Evolutionary conservation across 2,888 invertebrate species (phyloP), one percentile per base, ranked within the genome.

Genomic region (Anodontia alba): DNA sequence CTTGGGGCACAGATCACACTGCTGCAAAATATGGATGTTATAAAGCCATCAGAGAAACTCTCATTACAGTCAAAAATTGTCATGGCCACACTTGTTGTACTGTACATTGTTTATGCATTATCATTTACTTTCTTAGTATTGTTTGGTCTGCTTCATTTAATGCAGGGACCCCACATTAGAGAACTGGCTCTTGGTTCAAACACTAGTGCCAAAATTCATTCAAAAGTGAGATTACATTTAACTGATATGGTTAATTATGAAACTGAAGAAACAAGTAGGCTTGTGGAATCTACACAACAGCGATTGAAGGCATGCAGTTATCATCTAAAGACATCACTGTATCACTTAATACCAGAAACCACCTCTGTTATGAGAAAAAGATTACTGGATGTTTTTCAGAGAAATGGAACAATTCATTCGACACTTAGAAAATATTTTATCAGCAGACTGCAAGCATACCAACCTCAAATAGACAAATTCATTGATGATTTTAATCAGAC

Each of bases 111-210:
- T 0, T 93, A 93, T 81, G 91, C 89, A 26, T 38, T 92, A 1
- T 72, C 92, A 36, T 92, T 93, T 79, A 90, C 93, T 26, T 92
- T 93, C 75, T 90, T 90, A 23, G 83, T 90, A 49, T 86, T 91
- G 23, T 90, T 92, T 70, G 90, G 89, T 8, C 57, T 93, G 20
- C 84, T 94, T 20, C 92, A 91, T 76, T 62, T 91, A 38, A 82
- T 90, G 8, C 90, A 91, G 62, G 84, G 85, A 20, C 83, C 90
- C 5, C 80, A 85, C 20, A 76, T 91, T 69, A 74, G 83, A 20
- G 86, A 90, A 62, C 76, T 91, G 23, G 84, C 88, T 1, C 81
- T 88, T 20, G 84, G 88, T 0, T 87, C 89, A 15, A 88, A 90
- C 57, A 87, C 91, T 0, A 91, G 90, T 57, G 85, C 85, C 8